Evolutionary conservation across 2,113 vertebrate species (phyloP).

Genomic region (Pedetes capensis): DNA sequence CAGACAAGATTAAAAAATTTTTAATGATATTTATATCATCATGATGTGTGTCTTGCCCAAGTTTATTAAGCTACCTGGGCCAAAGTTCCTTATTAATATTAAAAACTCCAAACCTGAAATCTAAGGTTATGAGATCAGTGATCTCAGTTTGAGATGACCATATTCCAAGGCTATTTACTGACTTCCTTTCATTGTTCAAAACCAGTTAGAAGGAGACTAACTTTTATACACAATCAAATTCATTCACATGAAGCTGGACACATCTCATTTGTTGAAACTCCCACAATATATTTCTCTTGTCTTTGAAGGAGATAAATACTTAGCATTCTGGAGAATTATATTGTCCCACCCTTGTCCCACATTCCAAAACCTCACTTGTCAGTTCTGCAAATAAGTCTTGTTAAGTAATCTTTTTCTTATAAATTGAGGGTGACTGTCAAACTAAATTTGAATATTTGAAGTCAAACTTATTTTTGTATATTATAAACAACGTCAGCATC

Average conservation of each 20-base stretch:
- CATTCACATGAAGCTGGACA: background rate
- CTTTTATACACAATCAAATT: background rate
- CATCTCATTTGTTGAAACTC: background rate
- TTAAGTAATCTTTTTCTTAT: background rate
- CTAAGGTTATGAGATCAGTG: background rate
- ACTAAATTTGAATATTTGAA: constrained; percentile 17
- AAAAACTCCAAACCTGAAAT: background rate
- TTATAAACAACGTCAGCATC: background rate
- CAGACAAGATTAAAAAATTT: background rate
- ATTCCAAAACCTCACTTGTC: constrained; percentile 12
- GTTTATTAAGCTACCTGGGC: background rate
- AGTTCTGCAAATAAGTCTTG: background rate
- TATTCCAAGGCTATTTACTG: background rate
- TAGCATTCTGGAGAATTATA: background rate
- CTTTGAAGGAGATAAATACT: background rate
- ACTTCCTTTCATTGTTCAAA: background rate
- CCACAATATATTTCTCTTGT: background rate
- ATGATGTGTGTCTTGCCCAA: background rate
- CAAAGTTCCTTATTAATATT: background rate
- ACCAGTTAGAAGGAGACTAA: background rate
- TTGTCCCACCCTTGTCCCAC: background rate
- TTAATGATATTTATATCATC: background rate
- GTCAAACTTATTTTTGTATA: background rate
- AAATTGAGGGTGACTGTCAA: background rate
- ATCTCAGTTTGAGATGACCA: background rate